Base-by-base conservation (phyloP, 2,797 vertebrate species). In the Platalea minor region DNA sequence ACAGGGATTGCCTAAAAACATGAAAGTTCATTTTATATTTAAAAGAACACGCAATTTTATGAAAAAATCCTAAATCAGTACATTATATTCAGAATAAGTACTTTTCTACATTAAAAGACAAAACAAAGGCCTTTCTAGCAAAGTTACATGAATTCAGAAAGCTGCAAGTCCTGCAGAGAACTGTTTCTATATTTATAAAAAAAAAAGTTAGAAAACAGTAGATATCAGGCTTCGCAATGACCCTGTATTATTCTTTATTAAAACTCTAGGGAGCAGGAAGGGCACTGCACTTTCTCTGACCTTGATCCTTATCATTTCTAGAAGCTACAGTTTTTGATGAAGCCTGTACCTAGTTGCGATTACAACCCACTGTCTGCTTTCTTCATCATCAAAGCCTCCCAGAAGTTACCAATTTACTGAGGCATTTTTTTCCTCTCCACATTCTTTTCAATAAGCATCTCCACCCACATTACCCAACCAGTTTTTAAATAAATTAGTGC, bases 1-100 rank as follows among this genome's bases (percentile, higher is more conserved):
- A 88, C 61, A 60, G 97, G 87, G 3, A 84, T 35, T 57, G 74
- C 92, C 98, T 98, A 35, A 73, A 96, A 92, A 85, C 17, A 96
- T 11, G 19, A 39, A 94, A 48, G 35, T 25, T 48, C 8, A 54
- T 70, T 94, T 95, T 56, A 12, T 69, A 72, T 59, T 93, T 92
- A 68, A 82, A 93, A 88, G n/a, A 43, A 28, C 10, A 90, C 51
- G 18, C 13, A 31, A 51, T 26, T 74, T 91, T 19, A 72, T 28
- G 3, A 45, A 57, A 91, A 54, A 25, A 65, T 8, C 7, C 9
- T 43, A 53, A 45, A 51, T 65, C 21, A 48, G 33, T 53, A 73
- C 37, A 29, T 13, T 64, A 35, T 7, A 78, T 29, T 86, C 60
- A 72, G 17, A 85, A 37, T 26, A 91, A 63, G 11, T 33, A 77